Base-by-base conservation (phyloP, 2,113 vertebrate species). In the Epinephelus cyanopodus region DNA sequence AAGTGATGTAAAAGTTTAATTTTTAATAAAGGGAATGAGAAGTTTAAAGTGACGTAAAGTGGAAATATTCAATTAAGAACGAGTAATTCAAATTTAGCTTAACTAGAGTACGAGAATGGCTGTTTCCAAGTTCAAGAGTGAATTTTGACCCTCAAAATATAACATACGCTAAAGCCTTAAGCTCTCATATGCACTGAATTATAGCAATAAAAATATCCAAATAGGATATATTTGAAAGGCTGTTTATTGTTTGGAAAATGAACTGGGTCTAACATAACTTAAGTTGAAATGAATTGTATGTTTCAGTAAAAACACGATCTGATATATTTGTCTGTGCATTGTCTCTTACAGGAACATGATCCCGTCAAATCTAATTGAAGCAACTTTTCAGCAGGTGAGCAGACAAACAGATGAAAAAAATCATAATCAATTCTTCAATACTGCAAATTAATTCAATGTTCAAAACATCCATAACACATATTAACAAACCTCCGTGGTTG, bases 361-460 rank as follows among this genome's bases (percentile, higher is more conserved):
- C 82, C 97, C 97, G 42, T 96, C 97, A 8, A 98, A 98, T 71
- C 93, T 98, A 39, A 92, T 98, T 1, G 97, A 97, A 89, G 97
- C 97, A 54, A 97, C 97, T 0, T 98, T 98, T 88, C 97, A 98
- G 90, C 97, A 98, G 95, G 97, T 97, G 74, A 95, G 95, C 73
- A 1, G 1, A 52, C 4, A 58, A 72, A 33, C 11, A 1, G 1
- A 47, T 4, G 14, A 54, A 68, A 19, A 29, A 68, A 19, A 23
- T 42, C 10, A 29, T 5, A 27, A 2, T 12, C 2, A 0, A 68
- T 27, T 65, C 14, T 3, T 5, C 21, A 19, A 19, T 33, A 17
- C 17, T 10, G 58, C n/a, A n/a, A 9, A 54, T 37, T n/a, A 4
- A 58, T 15, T 11, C 2, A 37, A 14, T 15, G 14, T n/a, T n/a